These are phyloP conservation scores for Carassius gibelio DNA, from an alignment of 2,113 vertebrate species.

Conservation along the genomic window DNA sequence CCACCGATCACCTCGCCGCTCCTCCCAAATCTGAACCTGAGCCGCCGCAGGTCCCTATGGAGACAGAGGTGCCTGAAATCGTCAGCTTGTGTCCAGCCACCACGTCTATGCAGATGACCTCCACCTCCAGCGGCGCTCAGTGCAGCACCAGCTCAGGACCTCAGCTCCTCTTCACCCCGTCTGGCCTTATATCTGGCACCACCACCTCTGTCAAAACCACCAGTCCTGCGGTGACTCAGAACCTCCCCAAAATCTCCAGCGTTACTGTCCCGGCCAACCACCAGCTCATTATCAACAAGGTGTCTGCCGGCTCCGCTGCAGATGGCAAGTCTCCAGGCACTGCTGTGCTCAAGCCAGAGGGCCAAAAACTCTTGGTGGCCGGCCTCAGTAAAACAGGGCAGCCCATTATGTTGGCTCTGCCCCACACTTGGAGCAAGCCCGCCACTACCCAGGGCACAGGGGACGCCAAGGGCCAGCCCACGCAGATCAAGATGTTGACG, in stretches of 20 bases:
- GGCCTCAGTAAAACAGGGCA: constrained; percentile 89
- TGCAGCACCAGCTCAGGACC: constrained; percentile 66
- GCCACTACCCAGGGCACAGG: constrained; percentile 73
- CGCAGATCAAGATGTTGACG: constrained; percentile 93
- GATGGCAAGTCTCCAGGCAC: constrained; percentile 80
- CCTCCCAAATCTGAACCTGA: constrained; percentile 59
- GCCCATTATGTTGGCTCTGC: constrained; percentile 88
- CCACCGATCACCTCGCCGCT: constrained; percentile 78
- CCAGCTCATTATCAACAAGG: constrained; percentile 93
- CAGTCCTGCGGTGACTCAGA: constrained; percentile 68
- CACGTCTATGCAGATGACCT: constrained; percentile 67
- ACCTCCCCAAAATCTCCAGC: constrained; percentile 84
- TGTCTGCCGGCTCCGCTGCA: constrained; percentile 76
- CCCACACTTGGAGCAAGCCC: constrained; percentile 82
- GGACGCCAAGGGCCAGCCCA: constrained; percentile 81
- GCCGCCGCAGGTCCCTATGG: constrained; percentile 74
- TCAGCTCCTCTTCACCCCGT: constrained; percentile 72
- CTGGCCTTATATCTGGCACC: constrained; percentile 74
- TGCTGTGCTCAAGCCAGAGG: constrained; percentile 85
- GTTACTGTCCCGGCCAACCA: constrained; percentile 89
- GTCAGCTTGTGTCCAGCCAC: constrained; percentile 76
- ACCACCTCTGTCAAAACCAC: constrained; percentile 65
- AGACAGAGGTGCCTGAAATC: constrained; percentile 83
- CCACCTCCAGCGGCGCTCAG: constrained; percentile 73
- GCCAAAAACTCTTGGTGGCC: constrained; percentile 93